Evolutionary conservation across 2,888 invertebrate genomes (phyloP), one percentile per base, ranked within the genome.

Genomic region (Sphaeridia pumilis): DNA sequence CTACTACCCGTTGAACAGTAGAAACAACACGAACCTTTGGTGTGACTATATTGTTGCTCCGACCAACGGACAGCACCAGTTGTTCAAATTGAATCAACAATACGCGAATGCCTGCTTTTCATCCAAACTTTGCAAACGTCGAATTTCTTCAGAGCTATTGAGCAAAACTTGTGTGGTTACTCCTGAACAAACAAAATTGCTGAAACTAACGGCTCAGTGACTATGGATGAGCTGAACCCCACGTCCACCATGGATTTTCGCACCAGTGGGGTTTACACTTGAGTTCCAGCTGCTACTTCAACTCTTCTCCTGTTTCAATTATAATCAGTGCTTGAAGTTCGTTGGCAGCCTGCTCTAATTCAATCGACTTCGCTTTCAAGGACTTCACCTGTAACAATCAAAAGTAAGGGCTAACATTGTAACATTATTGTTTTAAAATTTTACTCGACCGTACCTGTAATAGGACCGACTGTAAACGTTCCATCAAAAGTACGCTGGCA

Each of bases 31-130:
- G 21, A 54, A 55, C 1, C 58, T 50, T 28, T 64, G 76, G 62
- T 85, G 85, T 71, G 79, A 84, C 65, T 79, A 78, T 69, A 71
- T 79, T 26, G 78, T 82, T 1, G 87, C 84, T 0, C 87, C 87
- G 1, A 83, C 84, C 70, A 85, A 84, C n/a, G 83, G 81, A 1
- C 79, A 85, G 66, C 73, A 75, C 61, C 78, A 81, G 66, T 72
- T 86, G 52, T 76, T 85, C 63, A 73, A 77, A 4, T 76, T 78
- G 59, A 84, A 81, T 67, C 76, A 80, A 66, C 71, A 78, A 60
- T 79, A 79, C 47, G 70, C 80, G 26, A 72, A 73, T 62, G 73
- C 75, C 55, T 85, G 84, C 68, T 73, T 75, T 57, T 70, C 70
- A 38, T 69, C 76, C 68, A 67, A 72, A 52, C 82, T 82, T 69